Conservation (phyloP, 2,888 invertebrate genomes). For the Diaperis boleti region DNA sequence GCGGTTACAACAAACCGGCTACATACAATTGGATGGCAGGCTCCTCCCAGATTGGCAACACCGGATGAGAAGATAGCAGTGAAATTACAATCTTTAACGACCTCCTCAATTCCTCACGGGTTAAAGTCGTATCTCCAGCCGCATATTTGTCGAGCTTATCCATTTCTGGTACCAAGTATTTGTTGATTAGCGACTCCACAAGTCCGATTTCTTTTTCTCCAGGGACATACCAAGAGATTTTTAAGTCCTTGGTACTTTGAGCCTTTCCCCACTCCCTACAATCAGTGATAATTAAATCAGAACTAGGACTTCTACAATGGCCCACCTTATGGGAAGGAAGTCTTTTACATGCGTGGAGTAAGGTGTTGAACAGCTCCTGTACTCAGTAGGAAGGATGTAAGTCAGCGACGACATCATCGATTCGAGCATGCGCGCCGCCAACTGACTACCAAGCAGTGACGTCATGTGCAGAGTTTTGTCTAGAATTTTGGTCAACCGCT, state of each 20-base stretch:
- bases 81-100: constrained; percentile 77
- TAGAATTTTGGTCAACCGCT: constrained; percentile 75
- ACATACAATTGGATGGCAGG: constrained; percentile 69
- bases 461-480: constrained; percentile 78
- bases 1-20: too few relatives aligned
- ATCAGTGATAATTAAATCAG: constrained; percentile 35
- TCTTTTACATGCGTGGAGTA: constrained; percentile 75
- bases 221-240: constrained; percentile 85
- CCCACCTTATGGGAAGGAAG: constrained; percentile 76
- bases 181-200: constrained; percentile 74
- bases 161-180: constrained; percentile 77
- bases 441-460: constrained; percentile 74
- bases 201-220: constrained; percentile 75
- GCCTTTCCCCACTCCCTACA: constrained; percentile 84
- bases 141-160: constrained; percentile 71
- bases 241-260: constrained; percentile 73
- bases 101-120: constrained; percentile 76
- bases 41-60: constrained; percentile 80
- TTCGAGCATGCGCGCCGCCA: constrained; percentile 74
- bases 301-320: not conserved
- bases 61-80: constrained; percentile 74
- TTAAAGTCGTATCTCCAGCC: constrained; percentile 68
- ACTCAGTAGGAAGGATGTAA: constrained; percentile 73
- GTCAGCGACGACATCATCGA: constrained; percentile 73
- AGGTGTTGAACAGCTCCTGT: constrained; percentile 72